Conservation (phyloP, 2,113 vertebrate genomes). For the Amblyornis subalaris region DNA sequence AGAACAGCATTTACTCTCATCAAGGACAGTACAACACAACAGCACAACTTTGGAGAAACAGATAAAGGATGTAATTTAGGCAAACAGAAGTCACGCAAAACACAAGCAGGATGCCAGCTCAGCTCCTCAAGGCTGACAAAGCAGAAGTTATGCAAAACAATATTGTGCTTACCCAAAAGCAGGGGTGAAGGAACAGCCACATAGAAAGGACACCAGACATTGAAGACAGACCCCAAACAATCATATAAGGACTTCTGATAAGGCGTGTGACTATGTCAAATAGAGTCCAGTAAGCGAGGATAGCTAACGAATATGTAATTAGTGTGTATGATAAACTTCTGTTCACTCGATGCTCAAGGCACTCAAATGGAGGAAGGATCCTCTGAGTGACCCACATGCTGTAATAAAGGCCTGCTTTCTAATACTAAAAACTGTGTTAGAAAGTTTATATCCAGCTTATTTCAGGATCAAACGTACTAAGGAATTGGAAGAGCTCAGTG, state of each 20-base stretch:
- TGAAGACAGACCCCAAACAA: background rate
- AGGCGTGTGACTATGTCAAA: background rate
- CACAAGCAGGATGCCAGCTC: background rate
- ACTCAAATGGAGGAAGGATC: background rate
- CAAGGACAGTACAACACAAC: background rate
- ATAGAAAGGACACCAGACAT: background rate
- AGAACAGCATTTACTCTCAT: background rate
- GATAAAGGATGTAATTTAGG: background rate
- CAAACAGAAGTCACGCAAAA: background rate
- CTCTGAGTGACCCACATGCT: rapidly evolving
- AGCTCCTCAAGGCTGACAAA: background rate
- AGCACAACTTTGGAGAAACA: background rate
- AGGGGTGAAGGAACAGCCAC: background rate
- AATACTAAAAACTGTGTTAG: background rate
- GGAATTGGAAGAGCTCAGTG: background rate
- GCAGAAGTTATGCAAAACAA: background rate
- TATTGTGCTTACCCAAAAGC: background rate
- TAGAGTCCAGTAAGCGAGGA: background rate
- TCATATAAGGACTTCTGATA: background rate
- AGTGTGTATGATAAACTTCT: background rate
- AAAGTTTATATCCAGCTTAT: background rate
- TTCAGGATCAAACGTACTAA: background rate
- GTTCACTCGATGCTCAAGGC: background rate
- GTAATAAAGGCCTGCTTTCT: background rate
- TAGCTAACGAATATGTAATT: background rate